Evolutionary conservation across 2,113 vertebrate species (phyloP).

Genomic region (Pedetes capensis): DNA sequence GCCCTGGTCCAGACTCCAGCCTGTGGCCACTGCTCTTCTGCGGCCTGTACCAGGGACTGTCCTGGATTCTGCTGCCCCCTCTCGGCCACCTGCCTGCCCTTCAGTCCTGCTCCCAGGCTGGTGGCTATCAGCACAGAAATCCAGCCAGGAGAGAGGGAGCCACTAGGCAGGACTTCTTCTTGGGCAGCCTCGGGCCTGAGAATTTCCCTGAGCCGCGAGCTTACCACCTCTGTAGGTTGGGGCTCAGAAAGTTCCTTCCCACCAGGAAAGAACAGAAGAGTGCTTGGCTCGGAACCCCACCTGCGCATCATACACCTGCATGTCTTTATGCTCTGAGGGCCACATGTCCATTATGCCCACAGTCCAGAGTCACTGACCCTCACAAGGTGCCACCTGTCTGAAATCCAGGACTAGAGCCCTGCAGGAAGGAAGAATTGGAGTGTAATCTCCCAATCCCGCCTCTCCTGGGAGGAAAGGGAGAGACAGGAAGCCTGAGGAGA

Average conservation of each 20-base stretch:
- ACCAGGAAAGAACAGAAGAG: not conserved
- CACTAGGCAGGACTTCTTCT: not conserved
- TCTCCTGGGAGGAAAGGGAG: not conserved
- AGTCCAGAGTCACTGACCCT: not conserved
- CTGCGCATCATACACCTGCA: not conserved
- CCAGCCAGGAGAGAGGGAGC: not conserved
- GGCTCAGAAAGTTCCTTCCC: not conserved
- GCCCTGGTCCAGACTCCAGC: not conserved
- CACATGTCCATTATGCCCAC: not conserved
- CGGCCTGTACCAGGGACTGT: slow-evolving; percentile 19
- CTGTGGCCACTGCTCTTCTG: not conserved
- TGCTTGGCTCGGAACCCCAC: not conserved
- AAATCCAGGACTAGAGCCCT: not conserved
- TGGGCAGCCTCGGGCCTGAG: not conserved
- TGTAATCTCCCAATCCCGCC: not conserved
- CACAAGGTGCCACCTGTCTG: not conserved
- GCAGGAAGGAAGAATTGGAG: not conserved
- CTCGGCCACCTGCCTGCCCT: slow-evolving; percentile 60
- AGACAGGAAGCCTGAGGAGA: not conserved
- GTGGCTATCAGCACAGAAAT: not conserved
- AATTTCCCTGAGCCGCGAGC: not conserved
- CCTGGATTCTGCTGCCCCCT: slow-evolving; percentile 78
- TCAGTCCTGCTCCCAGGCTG: slow-evolving; percentile 22
- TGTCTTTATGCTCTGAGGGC: not conserved
- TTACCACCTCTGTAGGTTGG: not conserved